phyloP scores from a whole-genome alignment of 2,888 invertebrate genomes.

The Clunio marinus region DNA sequence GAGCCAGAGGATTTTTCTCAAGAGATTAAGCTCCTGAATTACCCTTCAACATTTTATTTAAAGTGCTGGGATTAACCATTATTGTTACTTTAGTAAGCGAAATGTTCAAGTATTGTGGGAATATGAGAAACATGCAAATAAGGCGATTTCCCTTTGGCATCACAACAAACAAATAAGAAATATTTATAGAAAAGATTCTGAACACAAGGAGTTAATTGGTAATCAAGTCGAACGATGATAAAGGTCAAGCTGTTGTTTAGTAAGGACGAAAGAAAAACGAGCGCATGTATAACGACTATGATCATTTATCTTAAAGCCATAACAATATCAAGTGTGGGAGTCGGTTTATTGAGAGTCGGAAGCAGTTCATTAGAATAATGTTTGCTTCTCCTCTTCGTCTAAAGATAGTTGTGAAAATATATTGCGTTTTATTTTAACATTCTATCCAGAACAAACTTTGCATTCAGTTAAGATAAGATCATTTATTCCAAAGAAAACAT shows the following conservation, averaged over 20 bases:
- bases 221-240: conserved; percentile 28
- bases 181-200: too few relatives aligned
- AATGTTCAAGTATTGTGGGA: too few relatives aligned
- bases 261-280: not conserved
- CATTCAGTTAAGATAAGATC: too few relatives aligned
- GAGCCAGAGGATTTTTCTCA: not conserved
- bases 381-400: too few relatives aligned
- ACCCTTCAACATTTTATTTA: conserved; percentile 31
- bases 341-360: too few relatives aligned
- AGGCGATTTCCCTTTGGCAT: not conserved
- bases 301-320: conserved; percentile 24
- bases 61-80: conserved; percentile 35
- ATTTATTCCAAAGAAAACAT: too few relatives aligned
- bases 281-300: conserved; percentile 2
- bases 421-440: too few relatives aligned
- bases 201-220: conserved; percentile 26
- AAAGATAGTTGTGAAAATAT: too few relatives aligned
- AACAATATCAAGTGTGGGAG: too few relatives aligned
- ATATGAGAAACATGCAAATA: conserved; percentile 12
- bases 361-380: too few relatives aligned
- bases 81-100: not conserved
- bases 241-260: conserved; percentile 7
- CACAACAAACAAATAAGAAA: too few relatives aligned
- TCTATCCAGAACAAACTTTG: too few relatives aligned
- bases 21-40: conserved; percentile 14